These are phyloP conservation scores for Phalacrocorax pelagicus DNA, from an alignment of 2,113 vertebrate genomes.

Conservation along the genomic window DNA sequence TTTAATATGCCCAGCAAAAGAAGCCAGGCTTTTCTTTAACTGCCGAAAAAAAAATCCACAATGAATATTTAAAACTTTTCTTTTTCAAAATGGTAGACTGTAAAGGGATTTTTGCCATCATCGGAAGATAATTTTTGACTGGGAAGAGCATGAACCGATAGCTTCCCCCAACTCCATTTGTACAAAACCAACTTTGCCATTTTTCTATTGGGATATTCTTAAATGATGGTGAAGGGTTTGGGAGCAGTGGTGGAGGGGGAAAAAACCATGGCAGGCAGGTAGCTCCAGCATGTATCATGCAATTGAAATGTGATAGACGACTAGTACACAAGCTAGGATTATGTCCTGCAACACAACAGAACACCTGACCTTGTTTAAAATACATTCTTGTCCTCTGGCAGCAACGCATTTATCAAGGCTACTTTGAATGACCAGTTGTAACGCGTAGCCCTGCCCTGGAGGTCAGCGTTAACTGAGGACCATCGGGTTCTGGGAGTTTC, in stretches of 20 bases:
- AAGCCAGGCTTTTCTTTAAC: not conserved
- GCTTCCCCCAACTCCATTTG: not conserved
- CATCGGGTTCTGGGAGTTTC: not conserved
- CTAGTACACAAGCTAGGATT: not conserved
- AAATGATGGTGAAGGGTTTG: not conserved
- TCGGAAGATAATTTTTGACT: not conserved
- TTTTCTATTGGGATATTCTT: not conserved
- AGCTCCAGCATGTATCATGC: not conserved
- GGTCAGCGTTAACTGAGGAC: not conserved
- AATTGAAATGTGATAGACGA: not conserved
- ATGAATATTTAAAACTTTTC: not conserved
- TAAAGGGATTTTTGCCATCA: not conserved
- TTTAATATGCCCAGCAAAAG: not conserved
- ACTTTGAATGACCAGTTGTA: not conserved
- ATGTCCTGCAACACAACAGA: not conserved
- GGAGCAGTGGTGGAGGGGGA: not conserved
- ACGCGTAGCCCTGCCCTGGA: not conserved
- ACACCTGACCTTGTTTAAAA: conserved; percentile 2
- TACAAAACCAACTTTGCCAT: not conserved
- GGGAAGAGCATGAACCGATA: not conserved
- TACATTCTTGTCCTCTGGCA: conserved; percentile 6
- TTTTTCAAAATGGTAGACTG: not conserved
- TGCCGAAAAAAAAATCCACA: not conserved
- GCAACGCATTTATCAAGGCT: conserved; percentile 1
- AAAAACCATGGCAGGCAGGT: not conserved